A percentile compares a stretch with the other conserved stretches of the same genome.
These are phyloP conservation scores for Semicossyphus pulcher DNA, from an alignment of 2,113 vertebrate genomes.

Conservation along the genomic window DNA sequence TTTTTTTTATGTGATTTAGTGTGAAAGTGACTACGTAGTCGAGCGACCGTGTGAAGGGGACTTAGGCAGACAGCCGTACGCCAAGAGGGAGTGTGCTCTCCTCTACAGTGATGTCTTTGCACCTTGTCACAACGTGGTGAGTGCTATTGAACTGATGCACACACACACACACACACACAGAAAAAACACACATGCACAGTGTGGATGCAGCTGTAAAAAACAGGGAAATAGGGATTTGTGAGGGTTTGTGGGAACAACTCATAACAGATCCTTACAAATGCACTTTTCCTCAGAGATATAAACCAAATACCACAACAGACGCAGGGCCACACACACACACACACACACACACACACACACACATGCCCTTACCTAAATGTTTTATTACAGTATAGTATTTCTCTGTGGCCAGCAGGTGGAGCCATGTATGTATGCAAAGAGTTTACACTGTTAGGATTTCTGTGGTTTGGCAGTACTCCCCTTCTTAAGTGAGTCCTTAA, in stretches of 20 bases:
- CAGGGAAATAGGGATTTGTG: slow-evolving; percentile 21
- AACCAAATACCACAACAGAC: slow-evolving; percentile 41
- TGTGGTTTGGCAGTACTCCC: not conserved
- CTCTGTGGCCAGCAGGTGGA: slow-evolving; percentile 72
- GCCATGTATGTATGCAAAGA: slow-evolving; percentile 39
- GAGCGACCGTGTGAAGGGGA: slow-evolving; percentile 94
- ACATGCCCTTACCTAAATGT: not conserved
- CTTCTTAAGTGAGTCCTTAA: not conserved
- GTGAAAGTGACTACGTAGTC: slow-evolving; percentile 89
- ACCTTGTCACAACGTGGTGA: slow-evolving; percentile 97
- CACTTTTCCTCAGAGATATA: slow-evolving; percentile 27
- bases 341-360: not conserved
- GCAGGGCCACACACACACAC: not conserved
- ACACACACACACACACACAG: slow-evolving; percentile 27
- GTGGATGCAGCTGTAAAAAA: slow-evolving; percentile 29
- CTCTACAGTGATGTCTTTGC: slow-evolving; percentile 97
- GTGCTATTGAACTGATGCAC: slow-evolving; percentile 52
- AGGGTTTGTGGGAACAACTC: slow-evolving; percentile 54
- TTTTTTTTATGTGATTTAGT: slow-evolving; percentile 83
- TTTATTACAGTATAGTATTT: slow-evolving; percentile 5
- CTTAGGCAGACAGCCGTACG: slow-evolving; percentile 95
- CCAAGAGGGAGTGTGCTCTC: slow-evolving; percentile 96
- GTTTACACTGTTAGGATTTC: not conserved
- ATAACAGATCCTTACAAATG: slow-evolving; percentile 53
- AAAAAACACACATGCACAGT: slow-evolving; percentile 20